These are phyloP conservation scores for Ormyrus rosae DNA, from an alignment of 2,888 invertebrate genomes.

Conservation along the genomic window DNA sequence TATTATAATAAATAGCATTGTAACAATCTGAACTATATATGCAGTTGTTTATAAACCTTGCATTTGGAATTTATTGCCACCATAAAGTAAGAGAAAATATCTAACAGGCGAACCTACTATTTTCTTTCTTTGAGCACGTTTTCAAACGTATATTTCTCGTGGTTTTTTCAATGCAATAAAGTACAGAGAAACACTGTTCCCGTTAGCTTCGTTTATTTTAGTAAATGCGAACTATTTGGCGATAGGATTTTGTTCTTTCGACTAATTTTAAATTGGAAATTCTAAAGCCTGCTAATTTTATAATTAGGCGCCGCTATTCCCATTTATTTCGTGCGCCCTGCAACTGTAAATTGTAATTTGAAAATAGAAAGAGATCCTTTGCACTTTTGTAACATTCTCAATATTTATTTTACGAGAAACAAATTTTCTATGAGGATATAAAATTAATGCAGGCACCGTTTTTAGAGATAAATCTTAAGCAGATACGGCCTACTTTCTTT, in stretches of 20 bases:
- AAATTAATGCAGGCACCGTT: background rate
- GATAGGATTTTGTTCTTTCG: too few species aligned
- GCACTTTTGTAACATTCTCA: too few species aligned
- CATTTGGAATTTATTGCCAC: background rate
- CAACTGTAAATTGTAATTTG: too few species aligned
- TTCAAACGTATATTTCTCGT: slow-evolving; percentile 6
- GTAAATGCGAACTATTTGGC: background rate
- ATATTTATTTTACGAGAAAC: too few species aligned
- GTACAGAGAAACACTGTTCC: slow-evolving; percentile 15
- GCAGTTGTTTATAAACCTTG: background rate
- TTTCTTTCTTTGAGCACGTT: slow-evolving; percentile 9
- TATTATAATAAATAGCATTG: background rate
- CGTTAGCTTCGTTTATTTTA: slow-evolving; percentile 8
- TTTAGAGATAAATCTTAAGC: background rate
- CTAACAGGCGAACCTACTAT: background rate
- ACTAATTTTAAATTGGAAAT: too few species aligned
- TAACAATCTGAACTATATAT: background rate
- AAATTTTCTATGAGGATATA: background rate
- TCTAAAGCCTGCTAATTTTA: too few species aligned
- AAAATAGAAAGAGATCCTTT: too few species aligned
- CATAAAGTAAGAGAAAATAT: slow-evolving; percentile 9
- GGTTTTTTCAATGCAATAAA: background rate
- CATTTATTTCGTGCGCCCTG: too few species aligned
- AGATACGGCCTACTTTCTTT: slow-evolving; percentile 8
- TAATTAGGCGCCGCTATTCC: too few species aligned